These are phyloP conservation scores for Apaloderma vittatum DNA, from an alignment of 2,113 vertebrate genomes.

Conservation along the genomic window DNA sequence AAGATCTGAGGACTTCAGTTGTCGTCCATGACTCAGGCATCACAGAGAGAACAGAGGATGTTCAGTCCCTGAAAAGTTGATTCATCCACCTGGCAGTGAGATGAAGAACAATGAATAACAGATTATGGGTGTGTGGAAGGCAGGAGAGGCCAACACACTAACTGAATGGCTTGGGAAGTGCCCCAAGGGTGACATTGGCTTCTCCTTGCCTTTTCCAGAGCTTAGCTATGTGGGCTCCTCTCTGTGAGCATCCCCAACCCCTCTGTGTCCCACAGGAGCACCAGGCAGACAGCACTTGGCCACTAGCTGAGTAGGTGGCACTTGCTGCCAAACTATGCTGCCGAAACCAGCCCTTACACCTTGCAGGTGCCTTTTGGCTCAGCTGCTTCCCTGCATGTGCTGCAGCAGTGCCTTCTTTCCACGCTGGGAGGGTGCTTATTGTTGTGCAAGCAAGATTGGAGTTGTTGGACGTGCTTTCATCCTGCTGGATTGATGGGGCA, in stretches of 20 bases:
- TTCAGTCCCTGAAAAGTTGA: constrained; percentile 39
- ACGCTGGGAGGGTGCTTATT: neutral
- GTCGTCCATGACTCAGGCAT: neutral
- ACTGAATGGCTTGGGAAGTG: neutral
- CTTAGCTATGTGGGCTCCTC: neutral
- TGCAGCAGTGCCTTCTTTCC: neutral
- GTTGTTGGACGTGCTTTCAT: constrained; percentile 9
- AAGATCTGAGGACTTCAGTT: constrained; percentile 3
- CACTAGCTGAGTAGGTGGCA: neutral
- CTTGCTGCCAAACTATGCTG: neutral
- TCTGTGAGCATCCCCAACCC: fast-evolving
- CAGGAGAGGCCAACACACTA: neutral
- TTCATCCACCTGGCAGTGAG: constrained; percentile 25
- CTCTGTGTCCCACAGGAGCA: neutral
- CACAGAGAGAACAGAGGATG: neutral
- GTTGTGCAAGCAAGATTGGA: neutral
- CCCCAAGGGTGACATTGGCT: neutral
- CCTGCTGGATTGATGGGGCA: constrained; percentile 36
- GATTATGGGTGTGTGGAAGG: neutral
- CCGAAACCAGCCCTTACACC: neutral
- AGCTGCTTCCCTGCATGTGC: neutral
- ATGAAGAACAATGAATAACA: constrained; percentile 12
- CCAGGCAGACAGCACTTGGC: neutral
- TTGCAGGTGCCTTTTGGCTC: neutral
- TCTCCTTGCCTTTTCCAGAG: neutral